Percentiles rank a stretch among this genome's conserved stretches.
phyloP scores from a whole-genome alignment of 2,113 vertebrate species.

The Machaerirhynchus nigripectus region DNA sequence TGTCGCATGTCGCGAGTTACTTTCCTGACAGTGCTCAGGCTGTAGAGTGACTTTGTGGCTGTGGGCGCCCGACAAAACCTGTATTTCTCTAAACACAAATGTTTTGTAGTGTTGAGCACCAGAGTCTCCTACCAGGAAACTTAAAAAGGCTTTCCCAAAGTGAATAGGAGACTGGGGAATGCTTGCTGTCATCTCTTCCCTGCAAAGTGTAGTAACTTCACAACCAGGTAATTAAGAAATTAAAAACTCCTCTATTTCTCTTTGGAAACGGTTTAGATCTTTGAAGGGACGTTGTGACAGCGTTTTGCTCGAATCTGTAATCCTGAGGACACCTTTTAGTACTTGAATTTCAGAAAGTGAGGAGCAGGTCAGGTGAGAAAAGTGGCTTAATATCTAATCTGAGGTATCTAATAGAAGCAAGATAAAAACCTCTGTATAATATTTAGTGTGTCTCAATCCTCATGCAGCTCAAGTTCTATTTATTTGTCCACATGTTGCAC shows the following conservation, averaged over 20 bases:
- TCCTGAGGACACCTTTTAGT: neutral
- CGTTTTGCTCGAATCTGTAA: neutral
- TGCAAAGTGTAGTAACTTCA: neutral
- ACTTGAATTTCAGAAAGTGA: neutral
- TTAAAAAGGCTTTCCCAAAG: neutral
- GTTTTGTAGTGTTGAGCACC: neutral
- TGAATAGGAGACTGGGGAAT: neutral
- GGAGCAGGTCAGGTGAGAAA: neutral
- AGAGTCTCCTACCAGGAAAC: neutral
- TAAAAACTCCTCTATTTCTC: rapidly evolving
- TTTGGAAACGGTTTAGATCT: neutral
- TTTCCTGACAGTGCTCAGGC: rapidly evolving
- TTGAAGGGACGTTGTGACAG: neutral
- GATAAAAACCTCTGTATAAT: neutral
- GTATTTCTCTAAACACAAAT: neutral
- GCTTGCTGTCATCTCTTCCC: no score
- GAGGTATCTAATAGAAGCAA: neutral
- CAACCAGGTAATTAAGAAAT: neutral
- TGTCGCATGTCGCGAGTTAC: neutral
- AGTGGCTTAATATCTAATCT: neutral
- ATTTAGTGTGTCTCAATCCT: neutral
- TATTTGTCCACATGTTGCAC: rapidly evolving
- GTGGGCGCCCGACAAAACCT: neutral
- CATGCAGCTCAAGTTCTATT: neutral
- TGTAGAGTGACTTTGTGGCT: rapidly evolving